phyloP scores from a whole-genome alignment of 2,113 vertebrate genomes.

The Shinisaurus crocodilurus region DNA sequence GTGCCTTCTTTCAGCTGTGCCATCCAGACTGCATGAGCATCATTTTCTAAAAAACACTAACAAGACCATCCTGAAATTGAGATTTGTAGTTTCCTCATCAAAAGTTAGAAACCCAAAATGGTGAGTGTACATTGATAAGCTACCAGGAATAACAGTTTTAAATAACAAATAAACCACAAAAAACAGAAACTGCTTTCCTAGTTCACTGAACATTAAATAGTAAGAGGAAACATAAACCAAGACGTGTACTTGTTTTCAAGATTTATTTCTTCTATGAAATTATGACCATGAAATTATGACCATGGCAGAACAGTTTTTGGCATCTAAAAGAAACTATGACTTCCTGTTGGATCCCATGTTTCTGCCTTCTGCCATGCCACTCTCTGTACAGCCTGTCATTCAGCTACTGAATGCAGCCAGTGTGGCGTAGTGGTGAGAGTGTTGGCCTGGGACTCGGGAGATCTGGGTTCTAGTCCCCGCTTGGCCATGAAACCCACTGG shows the following conservation, averaged over 20 bases:
- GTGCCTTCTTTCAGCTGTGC: slow-evolving; percentile 53
- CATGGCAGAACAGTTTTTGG: background rate
- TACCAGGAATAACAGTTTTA: background rate
- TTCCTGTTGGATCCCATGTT: background rate
- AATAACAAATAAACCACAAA: background rate
- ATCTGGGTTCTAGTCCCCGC: too few relatives aligned
- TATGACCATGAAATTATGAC: background rate
- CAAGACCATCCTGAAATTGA: slow-evolving; percentile 17
- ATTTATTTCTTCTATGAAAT: slow-evolving; percentile 14
- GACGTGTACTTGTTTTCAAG: background rate
- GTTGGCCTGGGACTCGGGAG: too few relatives aligned
- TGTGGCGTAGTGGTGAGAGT: too few relatives aligned
- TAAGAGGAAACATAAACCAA: background rate
- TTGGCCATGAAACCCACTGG: too few relatives aligned
- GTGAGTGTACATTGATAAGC: background rate
- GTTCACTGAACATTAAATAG: background rate
- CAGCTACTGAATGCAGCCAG: too few relatives aligned
- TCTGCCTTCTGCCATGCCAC: background rate
- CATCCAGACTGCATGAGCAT: slow-evolving; percentile 31
- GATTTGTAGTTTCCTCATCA: slow-evolving; percentile 11
- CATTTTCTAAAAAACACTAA: slow-evolving; percentile 28
- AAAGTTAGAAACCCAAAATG: background rate
- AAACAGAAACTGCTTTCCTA: slow-evolving; percentile 1
- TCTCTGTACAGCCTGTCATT: background rate
- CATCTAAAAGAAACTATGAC: background rate